Conservation (phyloP, 2,888 invertebrate genomes). For the Empis livida region DNA sequence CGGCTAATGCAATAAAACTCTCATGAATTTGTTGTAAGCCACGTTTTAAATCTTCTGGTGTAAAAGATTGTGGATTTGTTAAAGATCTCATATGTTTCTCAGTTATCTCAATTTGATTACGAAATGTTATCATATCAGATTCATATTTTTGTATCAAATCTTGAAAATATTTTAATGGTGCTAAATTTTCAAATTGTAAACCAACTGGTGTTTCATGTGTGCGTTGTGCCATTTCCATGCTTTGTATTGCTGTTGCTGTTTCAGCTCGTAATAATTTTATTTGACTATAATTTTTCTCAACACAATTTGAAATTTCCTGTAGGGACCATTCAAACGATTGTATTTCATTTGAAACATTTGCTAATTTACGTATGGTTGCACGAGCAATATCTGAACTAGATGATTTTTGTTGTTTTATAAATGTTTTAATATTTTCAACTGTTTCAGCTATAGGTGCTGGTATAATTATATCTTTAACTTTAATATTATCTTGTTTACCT, state of each 20-base stretch:
- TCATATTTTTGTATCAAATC: slow-evolving; percentile 57
- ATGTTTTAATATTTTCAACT: slow-evolving; percentile 68
- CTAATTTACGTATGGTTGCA: slow-evolving; percentile 38
- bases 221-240: slow-evolving; percentile 64
- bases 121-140: slow-evolving; percentile 50
- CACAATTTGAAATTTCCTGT: slow-evolving; percentile 29
- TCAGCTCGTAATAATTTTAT: slow-evolving; percentile 48
- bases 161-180: slow-evolving; percentile 57
- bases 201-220: slow-evolving; percentile 65
- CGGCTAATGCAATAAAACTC: slow-evolving; percentile 77
- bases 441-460: slow-evolving; percentile 67
- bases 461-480: slow-evolving; percentile 38
- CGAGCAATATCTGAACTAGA: slow-evolving; percentile 70
- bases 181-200: slow-evolving; percentile 60
- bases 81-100: slow-evolving; percentile 58
- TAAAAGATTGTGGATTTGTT: slow-evolving; percentile 45
- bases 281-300: slow-evolving; percentile 31
- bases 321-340: slow-evolving; percentile 26
- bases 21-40: slow-evolving; percentile 75
- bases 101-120: slow-evolving; percentile 57
- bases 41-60: slow-evolving; percentile 62
- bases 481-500: slow-evolving; percentile 29
- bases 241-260: slow-evolving; percentile 57
- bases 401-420: slow-evolving; percentile 75
- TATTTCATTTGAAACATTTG: slow-evolving; percentile 29